Evolutionary conservation across 2,797 vertebrate genomes (phyloP), one percentile per base, ranked within the genome.

Genomic region (Pyrrhura leucotis): DNA sequence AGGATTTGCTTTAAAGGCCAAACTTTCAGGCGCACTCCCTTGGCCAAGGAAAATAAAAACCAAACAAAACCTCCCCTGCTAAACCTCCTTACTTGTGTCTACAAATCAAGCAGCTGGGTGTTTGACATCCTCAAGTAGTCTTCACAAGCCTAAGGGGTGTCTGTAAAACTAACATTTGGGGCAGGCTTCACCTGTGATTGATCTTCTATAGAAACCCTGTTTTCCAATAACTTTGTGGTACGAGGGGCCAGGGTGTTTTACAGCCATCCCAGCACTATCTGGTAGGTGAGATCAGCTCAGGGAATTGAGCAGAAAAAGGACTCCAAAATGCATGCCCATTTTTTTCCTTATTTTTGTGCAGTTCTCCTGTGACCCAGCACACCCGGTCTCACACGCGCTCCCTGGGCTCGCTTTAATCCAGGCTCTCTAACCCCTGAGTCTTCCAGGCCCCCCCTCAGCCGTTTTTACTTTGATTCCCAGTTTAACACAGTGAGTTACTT

Each of bases 331-430:
- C 1, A 1, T 28, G 72, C 42, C 47, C 11, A n/a, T 31, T 37
- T 40, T 63, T 42, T 19, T 9, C 69, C 8, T 20, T 18, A 23
- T 48, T 92, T 79, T 79, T 1, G 4, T 19, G 63, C 56, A 23
- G 74, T 6, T 59, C 50, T 81, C 74, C 59, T 2, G 0, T 16
- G 19, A 42, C 22, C 37, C 74, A 47, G 72, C 63, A 68, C 11
- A 50, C 33, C 19, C 0, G 0, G 8, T 39, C 58, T 80, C 72
- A 37, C 1, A 1, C 0, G 2, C 3, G 15, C 78, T 47, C 25
- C 19, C 9, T 0, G 4, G 39, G 47, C 66, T 90, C 6, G 4
- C 69, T 74, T 79, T 22, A 35, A 61, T 29, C 37, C 77, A 56
- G 59, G 45, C 62, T 77, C 86, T 88, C 78, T 81, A 37, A 35